Percentiles rank a stretch among this genome's conserved stretches.
Conservation (phyloP, 2,888 invertebrate species). For the Lepetodrilus schrolli region DNA sequence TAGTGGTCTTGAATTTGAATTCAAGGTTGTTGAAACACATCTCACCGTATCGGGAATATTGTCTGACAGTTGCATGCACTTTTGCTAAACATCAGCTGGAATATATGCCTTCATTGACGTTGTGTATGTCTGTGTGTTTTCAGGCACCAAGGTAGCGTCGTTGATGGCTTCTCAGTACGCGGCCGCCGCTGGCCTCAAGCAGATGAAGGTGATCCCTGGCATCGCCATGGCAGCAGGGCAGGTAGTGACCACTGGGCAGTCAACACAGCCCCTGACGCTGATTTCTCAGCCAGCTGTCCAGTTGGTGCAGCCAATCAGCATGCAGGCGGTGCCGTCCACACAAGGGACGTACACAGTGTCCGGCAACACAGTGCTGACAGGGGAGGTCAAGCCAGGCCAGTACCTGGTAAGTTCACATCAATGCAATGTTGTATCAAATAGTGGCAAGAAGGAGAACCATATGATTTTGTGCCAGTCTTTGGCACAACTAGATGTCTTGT, state of each 20-base stretch:
- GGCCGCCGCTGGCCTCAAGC: slow-evolving; percentile 34
- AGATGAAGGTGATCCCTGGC: slow-evolving; percentile 32
- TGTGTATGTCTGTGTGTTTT: too few species aligned
- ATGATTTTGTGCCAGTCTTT: too few species aligned
- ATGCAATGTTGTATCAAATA: too few species aligned
- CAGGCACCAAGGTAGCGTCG: slow-evolving; percentile 45
- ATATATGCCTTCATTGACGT: too few species aligned
- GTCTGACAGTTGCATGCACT: too few species aligned
- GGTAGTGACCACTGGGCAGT: slow-evolving; percentile 37
- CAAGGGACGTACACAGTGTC: not conserved
- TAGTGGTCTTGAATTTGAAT: too few species aligned
- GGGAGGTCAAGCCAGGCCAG: not conserved
- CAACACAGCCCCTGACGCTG: slow-evolving; percentile 49
- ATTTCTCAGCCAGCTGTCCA: slow-evolving; percentile 53
- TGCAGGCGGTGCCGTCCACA: slow-evolving; percentile 32
- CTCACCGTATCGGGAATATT: too few species aligned
- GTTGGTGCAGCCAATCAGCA: slow-evolving; percentile 47
- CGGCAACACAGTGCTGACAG: not conserved
- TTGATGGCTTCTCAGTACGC: slow-evolving; percentile 45
- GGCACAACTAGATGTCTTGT: too few species aligned
- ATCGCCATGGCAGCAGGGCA: slow-evolving; percentile 27
- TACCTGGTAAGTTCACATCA: not conserved
- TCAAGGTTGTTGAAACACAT: too few species aligned
- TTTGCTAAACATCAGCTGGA: too few species aligned
- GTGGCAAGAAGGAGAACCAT: too few species aligned